These are phyloP conservation scores for Pseudanteris insignis DNA, from an alignment of 2,888 invertebrate genomes.

Conservation along the genomic window DNA sequence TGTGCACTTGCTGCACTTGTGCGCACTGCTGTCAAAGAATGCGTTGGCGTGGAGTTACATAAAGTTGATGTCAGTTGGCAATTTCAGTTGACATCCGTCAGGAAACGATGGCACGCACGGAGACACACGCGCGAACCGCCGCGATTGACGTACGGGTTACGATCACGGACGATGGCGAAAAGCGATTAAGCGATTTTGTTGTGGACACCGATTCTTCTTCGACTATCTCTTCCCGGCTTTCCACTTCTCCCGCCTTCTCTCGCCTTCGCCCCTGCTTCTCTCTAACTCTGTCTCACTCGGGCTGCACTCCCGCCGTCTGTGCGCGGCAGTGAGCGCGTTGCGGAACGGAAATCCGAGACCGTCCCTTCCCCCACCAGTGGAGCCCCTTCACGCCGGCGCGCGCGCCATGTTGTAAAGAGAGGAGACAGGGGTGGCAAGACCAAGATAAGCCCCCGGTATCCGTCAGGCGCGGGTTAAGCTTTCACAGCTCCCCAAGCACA, in stretches of 20 bases:
- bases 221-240: constrained; percentile 59
- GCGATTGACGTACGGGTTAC: constrained; percentile 44
- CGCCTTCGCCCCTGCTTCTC: constrained; percentile 53
- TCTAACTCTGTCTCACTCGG: constrained; percentile 25
- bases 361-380: constrained; percentile 32
- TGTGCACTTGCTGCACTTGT: constrained; percentile 9
- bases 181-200: constrained; percentile 67
- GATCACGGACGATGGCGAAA: constrained; percentile 63
- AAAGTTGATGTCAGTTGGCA: constrained; percentile 26
- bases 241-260: constrained; percentile 61
- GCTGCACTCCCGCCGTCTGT: constrained; percentile 55
- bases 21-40: constrained; percentile 21
- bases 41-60: constrained; percentile 20
- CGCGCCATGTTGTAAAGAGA: constrained; percentile 26
- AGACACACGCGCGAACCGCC: constrained; percentile 46
- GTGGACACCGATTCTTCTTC: constrained; percentile 65
- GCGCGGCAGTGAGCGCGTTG: constrained; percentile 55
- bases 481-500: neutral
- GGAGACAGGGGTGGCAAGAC: constrained; percentile 5
- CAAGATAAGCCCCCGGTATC: neutral
- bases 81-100: constrained; percentile 8
- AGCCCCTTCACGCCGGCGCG: constrained; percentile 41
- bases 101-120: constrained; percentile 29
- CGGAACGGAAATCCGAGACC: constrained; percentile 58
- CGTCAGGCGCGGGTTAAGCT: neutral